Conservation (phyloP, 2,888 invertebrate genomes). For the Tachina fera region DNA sequence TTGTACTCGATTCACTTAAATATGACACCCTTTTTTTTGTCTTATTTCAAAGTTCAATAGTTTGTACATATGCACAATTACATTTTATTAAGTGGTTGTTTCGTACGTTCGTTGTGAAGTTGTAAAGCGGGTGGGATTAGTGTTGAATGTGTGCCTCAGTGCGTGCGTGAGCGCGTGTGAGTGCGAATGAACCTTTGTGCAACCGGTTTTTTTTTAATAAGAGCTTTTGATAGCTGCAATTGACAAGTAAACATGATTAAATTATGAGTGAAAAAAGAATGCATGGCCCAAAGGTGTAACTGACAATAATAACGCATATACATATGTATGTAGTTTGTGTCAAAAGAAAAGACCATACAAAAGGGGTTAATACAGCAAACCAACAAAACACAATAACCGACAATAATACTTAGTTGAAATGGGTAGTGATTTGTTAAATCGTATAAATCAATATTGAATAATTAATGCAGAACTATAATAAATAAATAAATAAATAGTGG, state of each 20-base stretch:
- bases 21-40: constrained; percentile 37
- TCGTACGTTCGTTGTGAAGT: neutral
- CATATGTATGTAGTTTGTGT: neutral
- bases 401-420: constrained; percentile 33
- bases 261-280: constrained; percentile 59
- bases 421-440: constrained; percentile 63
- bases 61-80: constrained; percentile 69
- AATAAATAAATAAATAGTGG: constrained; percentile 18
- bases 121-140: constrained; percentile 1
- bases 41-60: constrained; percentile 56
- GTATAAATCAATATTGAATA: constrained; percentile 58
- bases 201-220: constrained; percentile 30
- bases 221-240: constrained; percentile 56
- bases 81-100: constrained; percentile 64
- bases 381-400: constrained; percentile 18
- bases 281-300: constrained; percentile 49
- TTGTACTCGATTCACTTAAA: constrained; percentile 23
- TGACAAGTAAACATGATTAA: constrained; percentile 69
- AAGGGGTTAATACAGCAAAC: constrained; percentile 55
- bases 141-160: neutral
- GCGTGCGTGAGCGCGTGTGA: neutral
- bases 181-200: constrained; percentile 9
- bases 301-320: constrained; percentile 27
- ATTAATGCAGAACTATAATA: constrained; percentile 45
- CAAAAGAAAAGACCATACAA: constrained; percentile 35